Evolutionary conservation across 2,113 vertebrate genomes (phyloP).

Genomic region (Ctenomys sociabilis): DNA sequence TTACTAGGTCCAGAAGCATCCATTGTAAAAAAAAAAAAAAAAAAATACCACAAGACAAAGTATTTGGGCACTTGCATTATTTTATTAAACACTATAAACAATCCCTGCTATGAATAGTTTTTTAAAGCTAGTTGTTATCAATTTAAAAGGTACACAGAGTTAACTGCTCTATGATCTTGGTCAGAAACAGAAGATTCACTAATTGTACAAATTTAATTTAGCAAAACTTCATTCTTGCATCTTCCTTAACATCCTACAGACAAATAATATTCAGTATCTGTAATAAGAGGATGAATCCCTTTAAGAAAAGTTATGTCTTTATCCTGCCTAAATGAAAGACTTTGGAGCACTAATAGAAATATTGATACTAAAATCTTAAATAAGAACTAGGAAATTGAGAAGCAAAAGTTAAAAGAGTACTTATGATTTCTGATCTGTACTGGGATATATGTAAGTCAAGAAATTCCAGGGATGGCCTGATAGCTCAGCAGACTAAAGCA

Average conservation of each 20-base stretch:
- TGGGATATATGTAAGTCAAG: neutral
- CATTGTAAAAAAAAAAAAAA: no score
- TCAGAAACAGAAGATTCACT: neutral
- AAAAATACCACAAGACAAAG: constrained; percentile 38
- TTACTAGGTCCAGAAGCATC: neutral
- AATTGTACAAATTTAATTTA: neutral
- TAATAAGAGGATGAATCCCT: neutral
- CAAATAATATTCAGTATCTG: neutral
- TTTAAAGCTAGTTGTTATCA: constrained; percentile 7
- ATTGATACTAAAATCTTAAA: neutral
- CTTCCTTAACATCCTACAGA: neutral
- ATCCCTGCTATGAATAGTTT: neutral
- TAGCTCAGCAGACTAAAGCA: neutral
- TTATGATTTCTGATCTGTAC: neutral
- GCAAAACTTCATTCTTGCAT: constrained; percentile 1
- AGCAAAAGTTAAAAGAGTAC: neutral
- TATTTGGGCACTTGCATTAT: neutral
- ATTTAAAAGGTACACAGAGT: constrained; percentile 31
- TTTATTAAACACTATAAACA: constrained; percentile 45
- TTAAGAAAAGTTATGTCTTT: neutral
- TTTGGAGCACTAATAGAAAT: neutral
- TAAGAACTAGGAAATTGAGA: neutral
- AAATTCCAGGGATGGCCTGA: neutral
- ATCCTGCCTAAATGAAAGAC: neutral
- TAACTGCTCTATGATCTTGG: constrained; percentile 21